Base-by-base conservation (phyloP, 1,140 invertebrate genomes). In the Drosophila parvula region DNA sequence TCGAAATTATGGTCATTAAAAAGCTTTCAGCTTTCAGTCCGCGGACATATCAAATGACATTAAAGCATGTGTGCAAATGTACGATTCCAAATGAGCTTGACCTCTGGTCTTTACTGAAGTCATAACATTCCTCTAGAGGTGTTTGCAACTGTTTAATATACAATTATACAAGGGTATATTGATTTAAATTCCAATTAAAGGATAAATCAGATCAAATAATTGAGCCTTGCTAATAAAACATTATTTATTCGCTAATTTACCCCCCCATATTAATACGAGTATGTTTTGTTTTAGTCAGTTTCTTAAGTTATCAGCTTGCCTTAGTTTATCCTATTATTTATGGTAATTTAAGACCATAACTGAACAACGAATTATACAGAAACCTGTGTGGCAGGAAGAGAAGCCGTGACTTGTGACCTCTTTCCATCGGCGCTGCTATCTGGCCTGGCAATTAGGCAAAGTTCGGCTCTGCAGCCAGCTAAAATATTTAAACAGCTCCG, bases 11-110 rank as follows among this genome's bases (percentile, higher is more conserved):
- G 63, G 70, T 81, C 82, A 86, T 79, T 79, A 71, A 65, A 89
- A 86, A 64, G 83, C 83, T 86, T 83, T 86, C 68, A 86, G 62
- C 79, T 86, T 83, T 86, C 68, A 86, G 62, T 76, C 57, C 60
- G 74, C 43, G 55, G 53, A 78, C 51, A 70, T 56, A 51, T 69
- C 75, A 55, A 78, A 78, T 70, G 74, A 57, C 51, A 78, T 63
- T 78, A 70, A 57, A 70, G 77, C 65, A 61, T 69, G 57, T 43
- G 64, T 53, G 34, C 16, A 51, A 59, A 44, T 45, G 60, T 28
- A 41, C 4, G 22, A 30, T 16, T 58, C 41, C 32, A 53, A 73
- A 47, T 61, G 56, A 40, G 38, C 12, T 16, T 48, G 53, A 73
- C 53, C 44, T 50, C 12, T 59, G 65, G 51, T 14, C 18, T 50